These are phyloP conservation scores for Euleptes europaea DNA, from an alignment of 2,113 vertebrate genomes.

Conservation along the genomic window DNA sequence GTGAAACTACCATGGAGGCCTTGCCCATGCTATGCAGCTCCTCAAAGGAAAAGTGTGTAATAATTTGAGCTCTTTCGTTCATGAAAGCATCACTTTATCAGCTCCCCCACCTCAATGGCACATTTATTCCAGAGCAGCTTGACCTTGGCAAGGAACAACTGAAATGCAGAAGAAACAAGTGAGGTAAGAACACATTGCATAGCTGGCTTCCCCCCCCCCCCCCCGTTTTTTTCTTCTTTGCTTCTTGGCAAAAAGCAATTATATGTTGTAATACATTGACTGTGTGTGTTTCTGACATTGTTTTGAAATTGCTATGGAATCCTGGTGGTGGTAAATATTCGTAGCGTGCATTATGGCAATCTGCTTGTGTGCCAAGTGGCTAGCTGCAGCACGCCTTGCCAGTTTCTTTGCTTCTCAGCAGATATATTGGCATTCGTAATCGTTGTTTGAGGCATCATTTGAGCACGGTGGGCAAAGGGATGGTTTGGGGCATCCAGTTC, in stretches of 20 bases:
- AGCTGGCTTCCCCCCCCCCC: too few relatives aligned
- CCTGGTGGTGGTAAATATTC: not conserved
- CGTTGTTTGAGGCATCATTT: not conserved
- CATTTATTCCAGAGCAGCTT: not conserved
- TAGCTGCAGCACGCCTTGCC: not conserved
- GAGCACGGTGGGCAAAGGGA: not conserved
- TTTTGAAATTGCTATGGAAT: conserved; percentile 11
- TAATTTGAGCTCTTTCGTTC: not conserved
- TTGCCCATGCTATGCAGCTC: not conserved
- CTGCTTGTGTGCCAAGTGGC: not conserved
- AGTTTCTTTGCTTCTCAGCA: not conserved
- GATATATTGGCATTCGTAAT: not conserved
- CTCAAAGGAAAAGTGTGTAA: not conserved
- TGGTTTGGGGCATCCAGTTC: not conserved
- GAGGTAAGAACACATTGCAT: not conserved
- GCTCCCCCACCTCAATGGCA: not conserved
- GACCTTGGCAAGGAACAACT: not conserved
- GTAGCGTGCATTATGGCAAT: not conserved
- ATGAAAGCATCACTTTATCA: not conserved
- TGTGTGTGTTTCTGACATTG: not conserved
- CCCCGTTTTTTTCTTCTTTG: too few relatives aligned
- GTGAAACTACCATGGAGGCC: not conserved
- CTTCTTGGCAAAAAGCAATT: not conserved
- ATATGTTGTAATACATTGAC: not conserved
- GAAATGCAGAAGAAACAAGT: not conserved